Conservation (phyloP, 2,797 vertebrate species). For the Tokudaia tokunoshimensis region DNA sequence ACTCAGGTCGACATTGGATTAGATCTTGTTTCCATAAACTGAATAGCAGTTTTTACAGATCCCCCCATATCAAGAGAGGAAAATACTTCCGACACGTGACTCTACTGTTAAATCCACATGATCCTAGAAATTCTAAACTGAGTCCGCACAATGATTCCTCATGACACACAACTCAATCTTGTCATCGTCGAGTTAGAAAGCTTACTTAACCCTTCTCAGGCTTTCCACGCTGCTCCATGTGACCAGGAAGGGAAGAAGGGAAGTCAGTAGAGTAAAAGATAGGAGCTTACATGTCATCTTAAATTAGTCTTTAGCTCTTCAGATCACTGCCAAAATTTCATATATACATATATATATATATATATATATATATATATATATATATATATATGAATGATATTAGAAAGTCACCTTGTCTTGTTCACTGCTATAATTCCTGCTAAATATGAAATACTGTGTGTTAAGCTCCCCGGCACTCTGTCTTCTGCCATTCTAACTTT, state of each 20-base stretch:
- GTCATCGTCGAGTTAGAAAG: slow-evolving; percentile 69
- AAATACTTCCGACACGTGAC: neutral
- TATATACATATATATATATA: neutral
- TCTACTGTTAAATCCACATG: slow-evolving; percentile 58
- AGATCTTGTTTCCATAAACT: slow-evolving; percentile 43
- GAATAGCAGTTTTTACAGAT: slow-evolving; percentile 29
- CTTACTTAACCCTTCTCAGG: slow-evolving; percentile 33
- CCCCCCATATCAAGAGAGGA: neutral
- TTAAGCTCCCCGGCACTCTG: slow-evolving; percentile 81
- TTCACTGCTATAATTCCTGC: slow-evolving; percentile 84
- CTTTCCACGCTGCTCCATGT: slow-evolving; percentile 76
- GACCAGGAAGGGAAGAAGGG: slow-evolving; percentile 68
- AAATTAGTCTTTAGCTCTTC: slow-evolving; percentile 87
- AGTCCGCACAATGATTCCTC: slow-evolving; percentile 40
- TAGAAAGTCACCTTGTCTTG: slow-evolving; percentile 88
- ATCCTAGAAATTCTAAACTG: slow-evolving; percentile 69
- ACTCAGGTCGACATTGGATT: neutral
- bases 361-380: neutral
- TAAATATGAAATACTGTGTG: slow-evolving; percentile 85
- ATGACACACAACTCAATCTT: slow-evolving; percentile 56
- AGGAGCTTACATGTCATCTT: slow-evolving; percentile 84
- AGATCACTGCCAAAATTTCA: slow-evolving; percentile 84
- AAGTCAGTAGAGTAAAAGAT: slow-evolving; percentile 72
- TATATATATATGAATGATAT: slow-evolving; percentile 23
- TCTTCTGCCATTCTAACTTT: slow-evolving; percentile 87